Conservation (phyloP, 2,888 invertebrate genomes). For the Drosophila limbata region DNA sequence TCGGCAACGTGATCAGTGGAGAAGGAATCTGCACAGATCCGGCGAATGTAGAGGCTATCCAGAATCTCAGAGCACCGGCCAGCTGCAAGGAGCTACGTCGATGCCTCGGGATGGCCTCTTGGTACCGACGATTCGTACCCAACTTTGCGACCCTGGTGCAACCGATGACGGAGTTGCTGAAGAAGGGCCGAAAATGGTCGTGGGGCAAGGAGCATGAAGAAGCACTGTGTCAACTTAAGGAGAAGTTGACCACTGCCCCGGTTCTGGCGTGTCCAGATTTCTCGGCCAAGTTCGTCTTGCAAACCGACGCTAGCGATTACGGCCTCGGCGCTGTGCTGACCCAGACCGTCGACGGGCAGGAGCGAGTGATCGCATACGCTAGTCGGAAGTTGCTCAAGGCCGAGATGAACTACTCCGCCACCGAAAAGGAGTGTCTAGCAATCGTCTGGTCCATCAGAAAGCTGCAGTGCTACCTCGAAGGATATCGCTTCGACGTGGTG, state of each 20-base stretch:
- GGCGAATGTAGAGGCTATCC: neutral
- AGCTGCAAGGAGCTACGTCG: neutral
- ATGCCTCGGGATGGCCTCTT: conserved; percentile 1
- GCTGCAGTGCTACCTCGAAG: no score
- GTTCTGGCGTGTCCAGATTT: neutral
- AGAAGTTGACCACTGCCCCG: neutral
- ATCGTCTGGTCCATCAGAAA: no score
- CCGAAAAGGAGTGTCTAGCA: no score
- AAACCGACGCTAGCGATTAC: no score
- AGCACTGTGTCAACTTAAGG: neutral
- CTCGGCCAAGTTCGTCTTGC: neutral
- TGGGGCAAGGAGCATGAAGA: neutral
- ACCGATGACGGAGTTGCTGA: neutral
- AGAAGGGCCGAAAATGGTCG: neutral
- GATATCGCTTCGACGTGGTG: no score
- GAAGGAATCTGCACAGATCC: conserved; percentile 1
- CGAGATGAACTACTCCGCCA: no score
- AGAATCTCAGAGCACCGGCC: neutral
- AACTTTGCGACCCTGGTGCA: neutral
- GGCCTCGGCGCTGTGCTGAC: no score
- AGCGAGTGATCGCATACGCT: no score
- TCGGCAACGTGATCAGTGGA: no score
- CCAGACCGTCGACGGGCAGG: no score
- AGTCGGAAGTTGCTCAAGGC: no score
- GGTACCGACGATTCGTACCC: conserved; percentile 10